Base-by-base conservation (phyloP, 2,888 invertebrate genomes). In the Eupithecia exiguata region DNA sequence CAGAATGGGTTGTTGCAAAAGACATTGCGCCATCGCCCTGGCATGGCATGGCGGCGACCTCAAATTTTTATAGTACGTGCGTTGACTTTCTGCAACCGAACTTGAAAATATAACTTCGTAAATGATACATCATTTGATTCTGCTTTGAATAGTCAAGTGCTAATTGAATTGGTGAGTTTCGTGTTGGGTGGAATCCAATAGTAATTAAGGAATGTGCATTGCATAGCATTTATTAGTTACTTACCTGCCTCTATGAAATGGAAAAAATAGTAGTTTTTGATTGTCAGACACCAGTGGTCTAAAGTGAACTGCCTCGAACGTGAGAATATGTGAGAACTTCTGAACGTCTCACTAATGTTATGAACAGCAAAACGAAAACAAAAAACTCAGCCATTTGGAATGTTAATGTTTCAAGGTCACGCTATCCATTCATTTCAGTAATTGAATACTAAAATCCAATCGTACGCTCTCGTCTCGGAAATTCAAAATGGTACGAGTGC, bases 1-100 rank as follows among this genome's bases (percentile, higher is more conserved):
- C 84, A 84, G 86, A 86, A 86, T 85, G 86, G 83, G 84, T 82
- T 80, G 82, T 88, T 87, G 86, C 86, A 82, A 87, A 86, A 87
- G 76, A 77, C 83, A 84, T 88, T 88, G 82, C 83, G 81, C 86
- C 84, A 88, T 78, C 69, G 75, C 38, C 71, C 74, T 68, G 49
- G 46, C 49, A 30, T 40, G 40, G 40, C 40, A n/a, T n/a, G n/a
- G n/a, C 12, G 81, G 77, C 84, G 88, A 84, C 89, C 88, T 88
- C 83, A 87, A 84, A 88, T 81, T 83, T 86, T 84, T 78, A 80
- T 78, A n/a, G n/a, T n/a, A 87, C 85, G 84, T 85, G 85, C 83
- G 71, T 79, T 79, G 84, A 83, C 77, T 87, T 83, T 77, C 75
- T 75, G 77, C 68, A 53, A 75, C 74, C 72, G 74, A 72, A 78